Evolutionary conservation across 1,140 invertebrate species (phyloP).

Genomic region (Bombus pascuorum): DNA sequence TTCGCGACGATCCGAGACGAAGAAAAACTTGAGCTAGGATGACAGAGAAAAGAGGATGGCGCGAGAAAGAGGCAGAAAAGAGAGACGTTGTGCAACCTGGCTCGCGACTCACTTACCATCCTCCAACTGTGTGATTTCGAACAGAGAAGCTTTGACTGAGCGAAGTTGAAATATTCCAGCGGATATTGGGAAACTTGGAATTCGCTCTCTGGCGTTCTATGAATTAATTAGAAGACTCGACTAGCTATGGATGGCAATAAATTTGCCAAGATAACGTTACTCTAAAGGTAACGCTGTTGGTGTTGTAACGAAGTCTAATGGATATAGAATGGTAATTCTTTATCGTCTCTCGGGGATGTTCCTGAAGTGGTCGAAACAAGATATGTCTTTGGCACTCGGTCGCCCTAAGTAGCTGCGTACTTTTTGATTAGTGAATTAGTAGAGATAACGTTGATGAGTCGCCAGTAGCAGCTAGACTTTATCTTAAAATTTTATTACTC

Average conservation of each 20-base stretch:
- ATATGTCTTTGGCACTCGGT: background rate
- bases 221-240: slow-evolving; percentile 23
- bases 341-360: background rate
- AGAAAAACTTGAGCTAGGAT: slow-evolving; percentile 10
- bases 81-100: slow-evolving; percentile 58
- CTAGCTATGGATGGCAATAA: background rate
- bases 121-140: slow-evolving; percentile 4
- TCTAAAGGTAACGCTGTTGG: background rate
- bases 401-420: background rate
- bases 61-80: background rate
- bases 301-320: background rate
- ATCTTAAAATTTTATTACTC: background rate
- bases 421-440: background rate
- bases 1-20: slow-evolving; percentile 30
- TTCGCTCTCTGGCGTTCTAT: background rate
- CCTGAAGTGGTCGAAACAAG: too few relatives aligned
- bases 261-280: background rate
- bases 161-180: background rate
- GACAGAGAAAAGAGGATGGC: background rate
- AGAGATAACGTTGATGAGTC: background rate
- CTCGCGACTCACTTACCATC: slow-evolving; percentile 61
- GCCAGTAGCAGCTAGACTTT: background rate
- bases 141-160: slow-evolving; percentile 17
- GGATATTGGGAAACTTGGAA: background rate
- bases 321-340: background rate